Base-by-base conservation (phyloP, 1,140 invertebrate genomes). In the Cyclargus thomasi region DNA sequence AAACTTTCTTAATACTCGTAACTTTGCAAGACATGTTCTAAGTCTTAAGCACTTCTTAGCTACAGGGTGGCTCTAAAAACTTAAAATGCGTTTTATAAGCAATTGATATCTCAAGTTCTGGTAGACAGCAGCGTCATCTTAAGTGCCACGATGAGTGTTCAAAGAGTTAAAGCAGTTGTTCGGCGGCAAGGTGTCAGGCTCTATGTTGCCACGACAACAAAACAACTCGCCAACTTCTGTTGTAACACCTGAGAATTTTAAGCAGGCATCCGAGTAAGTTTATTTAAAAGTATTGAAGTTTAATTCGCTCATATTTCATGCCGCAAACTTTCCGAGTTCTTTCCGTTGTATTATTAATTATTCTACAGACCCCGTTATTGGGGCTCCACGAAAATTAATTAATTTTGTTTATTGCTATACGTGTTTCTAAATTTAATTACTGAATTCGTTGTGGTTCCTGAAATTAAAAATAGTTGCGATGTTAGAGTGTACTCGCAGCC, bases 191-290 rank as follows among this genome's bases (percentile, higher is more conserved):
- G 78, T 85, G 80, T 82, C 82, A 82, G 79, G 62, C 70, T 64
- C 73, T 75, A 73, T 70, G 72, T 75, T 80, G 68, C 74, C 75
- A 68, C 67, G 74, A 73, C 70, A 73, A 68, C 53, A 16, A 57
- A 53, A 57, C 63, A 65, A 66, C 62, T 67, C 70, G 67, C 66
- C 63, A 74, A 74, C 71, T 72, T 72, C 67, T 57, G 53, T 18
- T 64, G 65, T 72, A 73, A 77, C 77, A 80, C 76, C 78, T 77
- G 76, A 70, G 81, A 82, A 83, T 83, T 82, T 83, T 83, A 85
- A 86, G 74, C 78, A 82, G 80, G 67, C 76, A 80, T 78, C 74
- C 80, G 77, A 82, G 80, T 68, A 76, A 77, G 76, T 75, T 81
- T 79, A 76, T 78, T 79, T 69, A 62, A 71, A 74, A 77, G 72